Evolutionary conservation across 2,888 invertebrate species (phyloP).

Genomic region (Macrostomum cliftonense): DNA sequence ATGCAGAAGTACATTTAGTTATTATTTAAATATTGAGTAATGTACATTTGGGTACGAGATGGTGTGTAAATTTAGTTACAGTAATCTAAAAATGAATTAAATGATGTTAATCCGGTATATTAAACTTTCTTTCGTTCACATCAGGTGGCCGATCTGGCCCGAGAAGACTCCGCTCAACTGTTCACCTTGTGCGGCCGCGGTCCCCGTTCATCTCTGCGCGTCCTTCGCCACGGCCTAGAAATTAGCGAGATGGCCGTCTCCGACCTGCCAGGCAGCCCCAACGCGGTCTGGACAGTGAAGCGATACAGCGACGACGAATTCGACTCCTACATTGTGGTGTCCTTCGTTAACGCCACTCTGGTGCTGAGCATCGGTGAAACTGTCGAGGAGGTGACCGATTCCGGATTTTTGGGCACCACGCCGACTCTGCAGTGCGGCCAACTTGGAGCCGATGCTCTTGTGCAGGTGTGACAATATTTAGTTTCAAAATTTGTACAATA

Average conservation of each 20-base stretch:
- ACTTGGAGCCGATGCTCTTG: slow-evolving; percentile 84
- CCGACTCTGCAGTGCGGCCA: slow-evolving; percentile 94
- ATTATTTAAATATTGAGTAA: too few species aligned
- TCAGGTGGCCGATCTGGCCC: slow-evolving; percentile 49
- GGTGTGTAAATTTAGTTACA: too few species aligned
- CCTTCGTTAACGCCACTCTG: slow-evolving; percentile 91
- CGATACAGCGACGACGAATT: slow-evolving; percentile 85
- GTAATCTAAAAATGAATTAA: too few species aligned
- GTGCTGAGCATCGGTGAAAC: slow-evolving; percentile 97
- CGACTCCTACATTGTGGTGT: slow-evolving; percentile 98
- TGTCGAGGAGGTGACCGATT: slow-evolving; percentile 99
- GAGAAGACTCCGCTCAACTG: slow-evolving; percentile 94
- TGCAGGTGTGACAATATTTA: slow-evolving; percentile 50
- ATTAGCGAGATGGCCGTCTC: slow-evolving; percentile 87
- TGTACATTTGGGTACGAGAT: too few species aligned
- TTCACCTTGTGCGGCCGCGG: slow-evolving; percentile 89
- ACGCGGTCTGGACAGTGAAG: slow-evolving; percentile 98
- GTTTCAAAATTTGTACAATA: too few species aligned
- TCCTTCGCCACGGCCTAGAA: slow-evolving; percentile 84
- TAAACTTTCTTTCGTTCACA: too few species aligned
- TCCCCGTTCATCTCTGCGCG: slow-evolving; percentile 72
- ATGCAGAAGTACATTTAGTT: too few species aligned
- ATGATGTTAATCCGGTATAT: too few species aligned
- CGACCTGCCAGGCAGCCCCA: slow-evolving; percentile 95
- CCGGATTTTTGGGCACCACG: slow-evolving; percentile 92